phyloP scores from a whole-genome alignment of 2,113 vertebrate species.

The Sapajus apella region DNA sequence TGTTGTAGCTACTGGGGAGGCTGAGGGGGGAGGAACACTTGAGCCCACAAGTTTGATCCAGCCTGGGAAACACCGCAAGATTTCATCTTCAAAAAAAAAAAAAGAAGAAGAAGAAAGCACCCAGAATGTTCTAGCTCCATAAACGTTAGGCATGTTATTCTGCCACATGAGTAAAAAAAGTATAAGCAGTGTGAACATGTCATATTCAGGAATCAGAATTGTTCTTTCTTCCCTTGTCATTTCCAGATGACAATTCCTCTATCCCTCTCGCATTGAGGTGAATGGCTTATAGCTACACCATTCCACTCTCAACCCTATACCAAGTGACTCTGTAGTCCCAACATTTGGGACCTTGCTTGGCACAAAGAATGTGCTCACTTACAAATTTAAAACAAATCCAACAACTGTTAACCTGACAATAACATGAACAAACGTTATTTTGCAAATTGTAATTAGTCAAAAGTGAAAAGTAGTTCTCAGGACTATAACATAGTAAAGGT shows the following conservation, averaged over 20 bases:
- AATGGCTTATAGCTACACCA: too few relatives aligned
- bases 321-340: not conserved
- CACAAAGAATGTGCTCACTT: not conserved
- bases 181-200: not conserved
- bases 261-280: not conserved
- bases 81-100: not conserved
- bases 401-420: not conserved
- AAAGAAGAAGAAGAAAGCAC: not conserved
- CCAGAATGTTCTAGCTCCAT: not conserved
- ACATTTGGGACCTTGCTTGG: not conserved
- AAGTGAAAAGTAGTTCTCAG: not conserved
- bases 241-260: not conserved
- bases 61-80: not conserved
- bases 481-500: not conserved
- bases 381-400: not conserved
- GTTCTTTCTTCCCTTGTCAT: not conserved
- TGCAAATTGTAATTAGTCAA: not conserved
- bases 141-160: not conserved
- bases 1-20: not conserved
- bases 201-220: not conserved
- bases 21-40: not conserved
- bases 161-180: not conserved
- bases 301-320: not conserved
- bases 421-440: not conserved
- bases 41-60: not conserved